These are phyloP conservation scores for Brachyptera putata DNA, from an alignment of 2,888 invertebrate species.

Conservation along the genomic window DNA sequence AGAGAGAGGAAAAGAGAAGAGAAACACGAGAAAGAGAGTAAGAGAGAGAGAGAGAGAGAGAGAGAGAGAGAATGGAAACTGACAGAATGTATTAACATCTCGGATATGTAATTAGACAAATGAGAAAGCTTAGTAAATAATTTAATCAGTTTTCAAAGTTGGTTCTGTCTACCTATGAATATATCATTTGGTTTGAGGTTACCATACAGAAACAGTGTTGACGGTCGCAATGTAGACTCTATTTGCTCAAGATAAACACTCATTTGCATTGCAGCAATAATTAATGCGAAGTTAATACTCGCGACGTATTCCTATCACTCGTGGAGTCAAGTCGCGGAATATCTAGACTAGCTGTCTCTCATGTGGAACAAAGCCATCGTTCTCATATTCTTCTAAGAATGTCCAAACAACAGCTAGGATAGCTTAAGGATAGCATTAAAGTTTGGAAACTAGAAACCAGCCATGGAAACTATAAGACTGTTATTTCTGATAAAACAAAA, in stretches of 20 bases:
- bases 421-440: too few relatives aligned
- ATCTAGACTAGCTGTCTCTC: too few relatives aligned
- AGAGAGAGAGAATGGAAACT: neutral
- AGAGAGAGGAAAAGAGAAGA: neutral
- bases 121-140: conserved; percentile 6
- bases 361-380: too few relatives aligned
- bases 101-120: conserved; percentile 9
- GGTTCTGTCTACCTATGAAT: conserved; percentile 4
- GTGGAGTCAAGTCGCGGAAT: too few relatives aligned
- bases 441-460: too few relatives aligned
- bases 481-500: too few relatives aligned
- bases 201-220: neutral
- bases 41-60: neutral
- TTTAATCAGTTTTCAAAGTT: conserved; percentile 8
- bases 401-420: too few relatives aligned
- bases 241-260: neutral
- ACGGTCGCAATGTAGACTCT: neutral
- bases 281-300: too few relatives aligned
- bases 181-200: conserved; percentile 6
- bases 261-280: neutral
- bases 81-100: neutral
- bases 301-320: too few relatives aligned
- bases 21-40: neutral
- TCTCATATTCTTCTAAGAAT: too few relatives aligned
- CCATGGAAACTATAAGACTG: too few relatives aligned